Evolutionary conservation across 1,140 invertebrate genomes (phyloP).

Genomic region (Gyrodactylus salaris): DNA sequence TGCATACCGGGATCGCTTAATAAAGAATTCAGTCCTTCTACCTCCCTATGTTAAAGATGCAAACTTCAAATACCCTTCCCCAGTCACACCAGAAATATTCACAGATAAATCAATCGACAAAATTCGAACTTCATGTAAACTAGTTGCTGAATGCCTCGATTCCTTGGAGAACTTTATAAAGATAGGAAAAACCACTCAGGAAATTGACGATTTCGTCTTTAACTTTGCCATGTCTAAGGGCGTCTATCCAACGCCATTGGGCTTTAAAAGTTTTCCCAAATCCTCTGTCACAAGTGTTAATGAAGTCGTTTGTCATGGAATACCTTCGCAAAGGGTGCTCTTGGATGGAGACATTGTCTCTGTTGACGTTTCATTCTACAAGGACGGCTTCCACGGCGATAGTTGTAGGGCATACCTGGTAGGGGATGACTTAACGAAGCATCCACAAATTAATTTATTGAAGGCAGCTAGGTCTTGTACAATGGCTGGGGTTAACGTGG

Average conservation of each 20-base stretch:
- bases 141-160: not conserved
- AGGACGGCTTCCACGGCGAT: constrained; percentile 58
- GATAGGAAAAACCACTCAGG: constrained; percentile 51
- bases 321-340: constrained; percentile 46
- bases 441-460: constrained; percentile 28
- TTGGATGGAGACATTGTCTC: constrained; percentile 55
- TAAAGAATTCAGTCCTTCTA: not conserved
- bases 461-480: constrained; percentile 34
- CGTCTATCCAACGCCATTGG: constrained; percentile 57
- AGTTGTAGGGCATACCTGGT: constrained; percentile 51
- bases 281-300: constrained; percentile 75
- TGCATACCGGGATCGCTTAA: not conserved
- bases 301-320: constrained; percentile 68
- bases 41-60: not conserved
- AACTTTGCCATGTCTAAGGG: constrained; percentile 30
- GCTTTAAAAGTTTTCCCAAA: constrained; percentile 53
- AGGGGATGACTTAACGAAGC: constrained; percentile 37
- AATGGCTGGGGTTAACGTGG: constrained; percentile 35
- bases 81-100: not conserved
- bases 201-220: constrained; percentile 42
- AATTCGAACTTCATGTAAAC: not conserved
- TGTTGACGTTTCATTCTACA: constrained; percentile 54
- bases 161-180: constrained; percentile 18
- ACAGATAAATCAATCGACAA: not conserved
- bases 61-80: not conserved